These are phyloP conservation scores for Parnassius apollo DNA, from an alignment of 2,888 invertebrate genomes.

Conservation along the genomic window DNA sequence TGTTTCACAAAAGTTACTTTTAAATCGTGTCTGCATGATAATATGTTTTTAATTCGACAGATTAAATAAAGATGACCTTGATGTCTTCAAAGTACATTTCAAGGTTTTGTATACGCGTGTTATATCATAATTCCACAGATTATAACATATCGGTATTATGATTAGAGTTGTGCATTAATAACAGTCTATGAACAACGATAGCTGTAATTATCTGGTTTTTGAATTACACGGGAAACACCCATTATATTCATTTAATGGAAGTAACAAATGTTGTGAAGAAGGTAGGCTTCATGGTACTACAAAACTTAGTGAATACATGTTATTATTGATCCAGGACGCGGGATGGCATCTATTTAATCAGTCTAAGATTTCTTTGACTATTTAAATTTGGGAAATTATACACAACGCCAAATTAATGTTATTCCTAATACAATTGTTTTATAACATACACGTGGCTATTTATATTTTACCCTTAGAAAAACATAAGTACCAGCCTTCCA, in stretches of 20 bases:
- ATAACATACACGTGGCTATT: constrained; percentile 7
- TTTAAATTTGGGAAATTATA: no score
- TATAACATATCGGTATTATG: constrained; percentile 14
- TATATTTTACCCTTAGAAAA: background rate
- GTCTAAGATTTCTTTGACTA: no score
- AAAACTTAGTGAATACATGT: no score
- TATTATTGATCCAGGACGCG: no score
- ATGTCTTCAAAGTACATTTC: constrained; percentile 10
- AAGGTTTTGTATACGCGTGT: constrained; percentile 14
- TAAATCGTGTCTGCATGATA: constrained; percentile 1
- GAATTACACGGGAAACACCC: constrained; percentile 5
- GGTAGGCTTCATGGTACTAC: no score
- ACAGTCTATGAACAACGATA: background rate
- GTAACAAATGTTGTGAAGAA: no score
- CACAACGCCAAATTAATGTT: background rate
- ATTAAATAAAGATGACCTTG: constrained; percentile 21
- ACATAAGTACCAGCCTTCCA: background rate
- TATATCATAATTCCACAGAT: constrained; percentile 10
- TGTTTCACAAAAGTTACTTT: background rate
- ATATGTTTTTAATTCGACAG: constrained; percentile 19
- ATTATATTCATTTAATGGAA: background rate
- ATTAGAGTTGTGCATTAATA: constrained; percentile 8
- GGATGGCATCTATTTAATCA: no score
- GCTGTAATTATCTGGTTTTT: constrained; percentile 5
- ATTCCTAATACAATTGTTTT: constrained; percentile 4